Evolutionary conservation across 1,140 invertebrate species (phyloP).

Genomic region (Lasioglossum baleicum): DNA sequence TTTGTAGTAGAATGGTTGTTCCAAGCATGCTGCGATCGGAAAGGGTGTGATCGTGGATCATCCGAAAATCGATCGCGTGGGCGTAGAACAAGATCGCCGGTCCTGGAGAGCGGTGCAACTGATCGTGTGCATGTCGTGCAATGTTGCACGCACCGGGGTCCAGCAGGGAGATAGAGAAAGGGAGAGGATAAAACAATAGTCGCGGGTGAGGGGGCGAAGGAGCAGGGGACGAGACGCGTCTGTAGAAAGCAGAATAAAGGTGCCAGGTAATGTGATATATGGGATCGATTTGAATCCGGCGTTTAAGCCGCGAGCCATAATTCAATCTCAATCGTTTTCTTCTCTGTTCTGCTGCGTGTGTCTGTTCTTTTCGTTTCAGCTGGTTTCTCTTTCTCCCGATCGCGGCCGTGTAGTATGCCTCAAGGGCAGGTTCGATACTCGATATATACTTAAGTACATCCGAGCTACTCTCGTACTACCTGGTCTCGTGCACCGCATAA

Average conservation of each 20-base stretch:
- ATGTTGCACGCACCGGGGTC: constrained; percentile 16
- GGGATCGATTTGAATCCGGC: constrained; percentile 64
- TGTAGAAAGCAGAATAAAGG: constrained; percentile 63
- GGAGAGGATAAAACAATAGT: constrained; percentile 43
- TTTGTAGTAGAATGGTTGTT: too few relatives aligned
- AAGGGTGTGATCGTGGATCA: background rate
- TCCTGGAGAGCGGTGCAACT: background rate
- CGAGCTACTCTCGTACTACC: constrained; percentile 53
- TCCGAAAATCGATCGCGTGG: constrained; percentile 31
- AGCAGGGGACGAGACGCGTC: constrained; percentile 36
- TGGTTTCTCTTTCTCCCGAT: background rate
- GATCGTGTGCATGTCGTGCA: constrained; percentile 23
- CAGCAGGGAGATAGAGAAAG: constrained; percentile 13
- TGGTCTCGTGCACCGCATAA: constrained; percentile 33
- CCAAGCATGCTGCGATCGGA: too few relatives aligned
- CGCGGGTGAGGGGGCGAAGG: background rate
- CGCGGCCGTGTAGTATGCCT: constrained; percentile 27
- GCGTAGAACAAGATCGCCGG: background rate
- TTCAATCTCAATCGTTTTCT: constrained; percentile 64
- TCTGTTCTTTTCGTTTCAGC: constrained; percentile 10
- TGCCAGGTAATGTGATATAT: constrained; percentile 66
- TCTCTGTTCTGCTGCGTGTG: constrained; percentile 4
- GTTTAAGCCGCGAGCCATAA: constrained; percentile 61
- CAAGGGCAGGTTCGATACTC: constrained; percentile 57
- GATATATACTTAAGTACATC: constrained; percentile 55